Evolutionary conservation across 2,888 invertebrate species (phyloP).

Genomic region (Orthosia incerta): DNA sequence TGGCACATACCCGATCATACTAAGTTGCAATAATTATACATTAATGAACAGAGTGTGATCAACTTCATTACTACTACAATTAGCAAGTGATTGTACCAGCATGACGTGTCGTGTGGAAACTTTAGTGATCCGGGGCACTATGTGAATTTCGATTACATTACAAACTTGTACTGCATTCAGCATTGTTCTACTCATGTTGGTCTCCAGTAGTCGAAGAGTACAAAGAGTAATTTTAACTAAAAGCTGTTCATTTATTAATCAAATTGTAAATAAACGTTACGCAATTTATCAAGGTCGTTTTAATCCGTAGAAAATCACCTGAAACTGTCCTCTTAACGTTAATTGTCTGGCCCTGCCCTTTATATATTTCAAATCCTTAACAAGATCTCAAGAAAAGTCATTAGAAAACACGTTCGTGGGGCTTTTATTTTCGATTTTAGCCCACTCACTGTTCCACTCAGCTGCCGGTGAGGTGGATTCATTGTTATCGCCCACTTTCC

Average conservation of each 20-base stretch:
- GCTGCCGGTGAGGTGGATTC: slow-evolving; percentile 46
- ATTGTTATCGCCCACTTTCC: slow-evolving; percentile 60
- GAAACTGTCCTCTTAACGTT: slow-evolving; percentile 45
- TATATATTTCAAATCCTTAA: slow-evolving; percentile 56
- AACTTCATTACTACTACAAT: not conserved
- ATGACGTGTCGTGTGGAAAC: not conserved
- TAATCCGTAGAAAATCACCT: slow-evolving; percentile 47
- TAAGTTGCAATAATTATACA: no score
- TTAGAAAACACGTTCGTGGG: slow-evolving; percentile 55
- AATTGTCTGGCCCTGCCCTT: slow-evolving; percentile 47
- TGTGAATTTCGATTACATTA: not conserved
- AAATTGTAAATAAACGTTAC: slow-evolving; percentile 27
- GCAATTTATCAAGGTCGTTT: slow-evolving; percentile 31
- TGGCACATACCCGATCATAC: no score
- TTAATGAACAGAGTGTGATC: not conserved
- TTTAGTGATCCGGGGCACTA: not conserved
- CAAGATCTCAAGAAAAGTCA: slow-evolving; percentile 58
- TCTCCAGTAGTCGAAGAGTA: not conserved
- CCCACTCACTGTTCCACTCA: slow-evolving; percentile 54
- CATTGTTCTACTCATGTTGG: not conserved
- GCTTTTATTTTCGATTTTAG: slow-evolving; percentile 62
- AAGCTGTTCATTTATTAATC: slow-evolving; percentile 10
- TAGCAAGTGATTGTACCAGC: not conserved
- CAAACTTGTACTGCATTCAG: not conserved
- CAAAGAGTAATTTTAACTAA: slow-evolving; percentile 10